phyloP scores from a whole-genome alignment of 2,113 vertebrate species.

The Mystacornis crossleyi region DNA sequence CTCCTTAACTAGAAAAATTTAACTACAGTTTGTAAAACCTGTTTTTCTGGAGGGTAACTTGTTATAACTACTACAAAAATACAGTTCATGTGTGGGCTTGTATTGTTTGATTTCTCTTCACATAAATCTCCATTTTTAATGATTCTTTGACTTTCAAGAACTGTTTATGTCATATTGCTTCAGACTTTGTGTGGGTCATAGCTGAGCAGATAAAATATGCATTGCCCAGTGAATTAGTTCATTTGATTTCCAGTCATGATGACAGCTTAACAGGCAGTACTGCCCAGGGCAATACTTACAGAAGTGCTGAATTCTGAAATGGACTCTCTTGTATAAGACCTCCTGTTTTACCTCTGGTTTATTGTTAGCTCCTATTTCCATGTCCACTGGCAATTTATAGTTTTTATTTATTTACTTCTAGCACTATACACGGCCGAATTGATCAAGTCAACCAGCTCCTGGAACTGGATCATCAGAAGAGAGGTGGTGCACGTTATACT shows the following conservation, averaged over 20 bases:
- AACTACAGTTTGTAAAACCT: not conserved
- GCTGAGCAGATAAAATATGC: not conserved
- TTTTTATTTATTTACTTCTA: conserved; percentile 59
- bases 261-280: not conserved
- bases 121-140: not conserved
- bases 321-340: not conserved
- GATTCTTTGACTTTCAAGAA: not conserved
- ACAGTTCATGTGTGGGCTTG: not conserved
- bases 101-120: not conserved
- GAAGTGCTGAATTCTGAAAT: conserved; percentile 4
- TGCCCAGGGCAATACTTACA: not conserved
- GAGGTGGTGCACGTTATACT: conserved; percentile 95
- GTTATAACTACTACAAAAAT: not conserved
- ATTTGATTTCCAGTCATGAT: not conserved
- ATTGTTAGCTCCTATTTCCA: not conserved
- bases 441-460: conserved; percentile 97
- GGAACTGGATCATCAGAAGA: conserved; percentile 98
- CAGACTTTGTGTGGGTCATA: not conserved
- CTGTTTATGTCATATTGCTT: not conserved
- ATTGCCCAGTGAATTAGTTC: not conserved
- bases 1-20: not conserved
- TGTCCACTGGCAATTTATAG: not conserved
- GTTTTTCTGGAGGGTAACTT: not conserved
- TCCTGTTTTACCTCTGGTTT: not conserved
- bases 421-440: conserved; percentile 96